Base-by-base conservation (phyloP, 2,797 vertebrate species). In the Melanotaenia nigrans region DNA sequence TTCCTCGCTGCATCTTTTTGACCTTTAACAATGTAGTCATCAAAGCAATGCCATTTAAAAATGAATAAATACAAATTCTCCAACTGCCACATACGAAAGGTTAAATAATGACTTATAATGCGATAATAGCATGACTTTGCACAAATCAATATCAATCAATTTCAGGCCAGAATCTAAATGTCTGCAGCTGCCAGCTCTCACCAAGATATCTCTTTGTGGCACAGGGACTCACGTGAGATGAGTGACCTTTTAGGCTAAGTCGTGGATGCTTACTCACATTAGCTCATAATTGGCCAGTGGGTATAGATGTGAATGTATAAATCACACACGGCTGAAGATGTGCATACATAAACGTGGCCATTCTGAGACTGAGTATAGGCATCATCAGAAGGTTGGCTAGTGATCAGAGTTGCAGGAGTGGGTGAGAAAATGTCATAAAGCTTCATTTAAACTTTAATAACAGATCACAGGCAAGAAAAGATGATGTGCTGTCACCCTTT, bases 391-490 rank as follows among this genome's bases (percentile, higher is more conserved):
- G 61, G 51, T 64, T 61, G 25, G 65, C 20, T 64, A 14, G 74
- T n/a, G 40, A 59, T 79, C 38, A 62, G 56, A 4, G 5, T 51
- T 54, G 45, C 20, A 60, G 68, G 28, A 78, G 78, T 60, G 58
- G 67, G 76, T 75, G 81, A 82, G 38, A 87, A 89, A 81, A 90
- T 84, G 83, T 82, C 83, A 84, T 79, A 74, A 77, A 79, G 85
- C 79, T 73, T 83, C 73, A 77, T 68, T 25, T 86, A 69, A 84
- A 82, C 78, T 83, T 85, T 74, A 89, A 84, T 85, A 78, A 84
- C 82, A 79, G 82, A 90, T 89, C 83, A 85, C 77, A 89, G 68
- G 61, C 81, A 61, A 72, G 10, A 33, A 78, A 81, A 81, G 77
- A 49, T 72, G 75, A 88, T 65, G 63, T 64, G 45, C 75, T 57